Evolutionary conservation across 2,113 vertebrate species (phyloP).

Genomic region (Gracilinanus agilis): DNA sequence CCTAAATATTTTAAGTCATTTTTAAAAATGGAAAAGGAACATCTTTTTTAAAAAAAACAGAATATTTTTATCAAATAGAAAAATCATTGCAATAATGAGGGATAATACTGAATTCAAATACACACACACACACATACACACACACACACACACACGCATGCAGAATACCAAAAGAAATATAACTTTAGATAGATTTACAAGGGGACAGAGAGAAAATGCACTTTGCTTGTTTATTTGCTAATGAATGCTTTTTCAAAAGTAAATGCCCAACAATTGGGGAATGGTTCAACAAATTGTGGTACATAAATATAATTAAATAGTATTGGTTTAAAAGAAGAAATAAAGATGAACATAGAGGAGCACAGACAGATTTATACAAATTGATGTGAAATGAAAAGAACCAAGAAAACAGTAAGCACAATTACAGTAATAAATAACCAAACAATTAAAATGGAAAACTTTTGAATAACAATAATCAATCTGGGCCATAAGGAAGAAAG

Average conservation of each 20-base stretch:
- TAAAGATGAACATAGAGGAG: background rate
- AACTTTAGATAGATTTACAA: background rate
- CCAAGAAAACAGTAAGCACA: background rate
- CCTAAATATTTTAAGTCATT: background rate
- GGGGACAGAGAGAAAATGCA: background rate
- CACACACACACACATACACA: too few relatives aligned
- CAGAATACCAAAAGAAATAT: background rate
- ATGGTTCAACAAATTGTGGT: background rate
- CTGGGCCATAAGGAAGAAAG: background rate
- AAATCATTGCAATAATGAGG: background rate
- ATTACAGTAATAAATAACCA: background rate
- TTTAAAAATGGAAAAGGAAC: background rate
- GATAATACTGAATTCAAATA: background rate
- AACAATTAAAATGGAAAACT: background rate
- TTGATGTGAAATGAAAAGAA: background rate
- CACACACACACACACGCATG: too few relatives aligned
- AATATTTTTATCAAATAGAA: background rate
- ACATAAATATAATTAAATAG: background rate
- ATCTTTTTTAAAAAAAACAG: background rate
- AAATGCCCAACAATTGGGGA: background rate
- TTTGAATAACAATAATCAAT: background rate
- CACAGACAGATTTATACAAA: background rate
- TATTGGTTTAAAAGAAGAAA: background rate
- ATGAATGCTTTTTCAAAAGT: background rate
- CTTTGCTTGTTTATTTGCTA: background rate